phyloP scores from a whole-genome alignment of 1,140 invertebrate species.

The Megathymus violae region DNA sequence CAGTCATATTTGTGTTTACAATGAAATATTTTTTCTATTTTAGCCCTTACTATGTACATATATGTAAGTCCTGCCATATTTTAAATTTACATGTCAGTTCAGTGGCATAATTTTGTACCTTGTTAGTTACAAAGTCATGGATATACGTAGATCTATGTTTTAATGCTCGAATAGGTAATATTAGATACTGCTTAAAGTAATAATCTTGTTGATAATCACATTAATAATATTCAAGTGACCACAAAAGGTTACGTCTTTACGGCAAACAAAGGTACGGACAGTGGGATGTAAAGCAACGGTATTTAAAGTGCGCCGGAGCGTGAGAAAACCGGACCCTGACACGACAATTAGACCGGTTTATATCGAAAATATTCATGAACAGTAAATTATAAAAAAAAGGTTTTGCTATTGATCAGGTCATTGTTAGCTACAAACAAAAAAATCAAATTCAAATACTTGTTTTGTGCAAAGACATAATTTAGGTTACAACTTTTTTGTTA shows the following conservation, averaged over 20 bases:
- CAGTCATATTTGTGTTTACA: too few species aligned
- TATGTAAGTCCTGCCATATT: too few species aligned
- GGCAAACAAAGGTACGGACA: neutral
- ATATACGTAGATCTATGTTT: too few species aligned
- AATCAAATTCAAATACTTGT: neutral
- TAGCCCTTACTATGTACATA: too few species aligned
- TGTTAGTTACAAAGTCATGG: too few species aligned
- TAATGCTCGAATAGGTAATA: too few species aligned
- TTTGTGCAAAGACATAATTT: neutral
- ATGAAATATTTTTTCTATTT: too few species aligned
- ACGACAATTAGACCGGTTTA: constrained; percentile 25
- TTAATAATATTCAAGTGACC: neutral
- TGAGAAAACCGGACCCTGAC: constrained; percentile 28
- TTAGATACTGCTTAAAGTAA: neutral
- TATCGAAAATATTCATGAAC: constrained; percentile 4
- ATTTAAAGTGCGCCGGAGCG: constrained; percentile 32
- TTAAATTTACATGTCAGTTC: too few species aligned
- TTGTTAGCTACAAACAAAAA: neutral
- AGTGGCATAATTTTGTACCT: too few species aligned
- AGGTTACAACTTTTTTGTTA: neutral
- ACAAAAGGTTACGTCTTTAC: constrained; percentile 4
- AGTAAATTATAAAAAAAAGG: neutral
- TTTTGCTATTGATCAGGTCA: neutral
- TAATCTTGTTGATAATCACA: neutral
- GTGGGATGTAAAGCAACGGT: constrained; percentile 7